A percentile compares a stretch with the other conserved stretches of the same genome.
Conservation (phyloP, 2,113 vertebrate species). For the Macroglossus sobrinus region DNA sequence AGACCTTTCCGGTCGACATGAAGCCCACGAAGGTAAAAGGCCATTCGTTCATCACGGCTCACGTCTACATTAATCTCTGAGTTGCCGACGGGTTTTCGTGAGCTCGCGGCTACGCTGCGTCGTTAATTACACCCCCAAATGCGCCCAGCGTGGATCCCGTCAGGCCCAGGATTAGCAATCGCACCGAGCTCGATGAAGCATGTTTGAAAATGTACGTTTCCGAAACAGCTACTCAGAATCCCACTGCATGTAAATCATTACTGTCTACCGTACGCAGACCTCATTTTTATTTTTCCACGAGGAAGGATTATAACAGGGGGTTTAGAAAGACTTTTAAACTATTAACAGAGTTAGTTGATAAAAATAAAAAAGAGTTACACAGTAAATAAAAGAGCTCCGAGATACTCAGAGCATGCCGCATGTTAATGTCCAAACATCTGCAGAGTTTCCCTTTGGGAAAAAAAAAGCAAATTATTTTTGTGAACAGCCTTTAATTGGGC, state of each 20-base stretch:
- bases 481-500: neutral
- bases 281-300: neutral
- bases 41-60: neutral
- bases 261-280: no score
- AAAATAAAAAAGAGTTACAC: neutral
- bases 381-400: neutral
- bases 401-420: neutral
- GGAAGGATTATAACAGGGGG: neutral
- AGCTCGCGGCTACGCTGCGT: rapidly evolving
- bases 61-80: neutral
- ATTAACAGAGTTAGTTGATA: neutral
- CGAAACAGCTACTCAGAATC: neutral
- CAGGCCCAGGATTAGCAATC: neutral
- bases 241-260: neutral
- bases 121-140: neutral
- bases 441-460: neutral
- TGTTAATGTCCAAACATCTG: neutral
- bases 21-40: neutral
- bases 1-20: neutral
- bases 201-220: neutral
- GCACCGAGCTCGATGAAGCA: neutral
- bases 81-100: neutral
- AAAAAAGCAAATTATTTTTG: neutral
- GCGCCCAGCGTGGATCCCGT: neutral
- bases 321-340: neutral